A percentile compares a stretch with the other conserved stretches of the same genome.
phyloP scores from a whole-genome alignment of 2,113 vertebrate species.

The Cisticola juncidis region DNA sequence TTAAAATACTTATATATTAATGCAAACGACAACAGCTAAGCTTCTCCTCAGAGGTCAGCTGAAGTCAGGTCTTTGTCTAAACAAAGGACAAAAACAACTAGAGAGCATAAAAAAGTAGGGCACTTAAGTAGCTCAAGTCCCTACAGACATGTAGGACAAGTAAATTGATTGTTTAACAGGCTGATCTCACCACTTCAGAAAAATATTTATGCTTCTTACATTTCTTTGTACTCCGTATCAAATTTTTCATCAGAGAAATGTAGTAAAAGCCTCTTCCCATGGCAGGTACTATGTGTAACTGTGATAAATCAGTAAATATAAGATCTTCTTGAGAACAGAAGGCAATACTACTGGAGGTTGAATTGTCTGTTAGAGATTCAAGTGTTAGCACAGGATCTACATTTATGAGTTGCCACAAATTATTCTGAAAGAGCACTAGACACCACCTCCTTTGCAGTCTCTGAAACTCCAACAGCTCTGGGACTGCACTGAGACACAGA shows the following conservation, averaged over 20 bases:
- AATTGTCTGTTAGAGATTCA: constrained; percentile 3
- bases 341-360: neutral
- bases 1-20: neutral
- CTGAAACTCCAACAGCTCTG: constrained; percentile 23
- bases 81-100: neutral
- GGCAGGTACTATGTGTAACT: neutral
- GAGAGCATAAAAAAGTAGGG: neutral
- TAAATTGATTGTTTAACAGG: neutral
- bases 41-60: neutral
- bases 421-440: constrained; percentile 10
- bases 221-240: neutral
- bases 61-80: neutral
- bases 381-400: neutral
- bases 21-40: neutral
- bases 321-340: neutral
- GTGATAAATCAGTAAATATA: neutral
- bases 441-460: neutral
- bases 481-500: neutral
- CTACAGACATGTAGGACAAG: neutral
- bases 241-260: neutral
- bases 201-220: neutral
- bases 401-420: constrained; percentile 21
- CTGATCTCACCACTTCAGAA: neutral
- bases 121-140: neutral
- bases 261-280: neutral